Percentiles rank a stretch among this genome's conserved stretches.
Conservation (phyloP, 2,888 invertebrate genomes). For the Congeria kusceri region DNA sequence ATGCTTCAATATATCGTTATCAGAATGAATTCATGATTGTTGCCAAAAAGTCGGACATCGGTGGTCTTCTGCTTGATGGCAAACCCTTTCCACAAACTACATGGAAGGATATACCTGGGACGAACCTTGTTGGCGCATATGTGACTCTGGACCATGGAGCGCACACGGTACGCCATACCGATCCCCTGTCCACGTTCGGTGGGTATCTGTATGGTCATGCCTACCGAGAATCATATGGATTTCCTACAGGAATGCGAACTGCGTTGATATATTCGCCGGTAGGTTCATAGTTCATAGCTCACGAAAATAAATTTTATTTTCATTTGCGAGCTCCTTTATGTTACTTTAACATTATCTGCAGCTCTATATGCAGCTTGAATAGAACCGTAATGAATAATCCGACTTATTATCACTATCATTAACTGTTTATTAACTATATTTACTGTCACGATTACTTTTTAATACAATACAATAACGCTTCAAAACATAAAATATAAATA, state of each 20-base stretch:
- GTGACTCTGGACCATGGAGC: constrained; percentile 63
- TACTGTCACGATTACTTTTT: too few relatives aligned
- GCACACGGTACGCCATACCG: constrained; percentile 67
- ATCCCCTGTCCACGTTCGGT: constrained; percentile 72
- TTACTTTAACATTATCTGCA: too few relatives aligned
- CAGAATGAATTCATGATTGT: constrained; percentile 66
- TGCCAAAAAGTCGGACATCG: constrained; percentile 56
- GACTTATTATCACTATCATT: too few relatives aligned
- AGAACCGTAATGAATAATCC: too few relatives aligned
- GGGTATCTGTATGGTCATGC: constrained; percentile 76
- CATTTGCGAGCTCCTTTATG: too few relatives aligned
- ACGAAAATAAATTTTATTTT: too few relatives aligned
- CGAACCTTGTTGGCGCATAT: constrained; percentile 58
- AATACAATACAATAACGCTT: too few relatives aligned
- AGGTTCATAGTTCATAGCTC: too few relatives aligned
- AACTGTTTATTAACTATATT: too few relatives aligned
- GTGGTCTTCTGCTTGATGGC: constrained; percentile 62
- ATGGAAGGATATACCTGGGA: constrained; percentile 64
- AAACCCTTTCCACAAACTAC: constrained; percentile 63
- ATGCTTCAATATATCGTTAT: constrained; percentile 42
- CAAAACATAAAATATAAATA: too few relatives aligned
- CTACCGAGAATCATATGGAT: constrained; percentile 74
- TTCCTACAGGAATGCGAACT: constrained; percentile 71
- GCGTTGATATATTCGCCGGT: constrained; percentile 58
- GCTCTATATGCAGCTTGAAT: too few relatives aligned